Evolutionary conservation across 2,113 vertebrate species (phyloP).

Genomic region (Casuarius casuarius): DNA sequence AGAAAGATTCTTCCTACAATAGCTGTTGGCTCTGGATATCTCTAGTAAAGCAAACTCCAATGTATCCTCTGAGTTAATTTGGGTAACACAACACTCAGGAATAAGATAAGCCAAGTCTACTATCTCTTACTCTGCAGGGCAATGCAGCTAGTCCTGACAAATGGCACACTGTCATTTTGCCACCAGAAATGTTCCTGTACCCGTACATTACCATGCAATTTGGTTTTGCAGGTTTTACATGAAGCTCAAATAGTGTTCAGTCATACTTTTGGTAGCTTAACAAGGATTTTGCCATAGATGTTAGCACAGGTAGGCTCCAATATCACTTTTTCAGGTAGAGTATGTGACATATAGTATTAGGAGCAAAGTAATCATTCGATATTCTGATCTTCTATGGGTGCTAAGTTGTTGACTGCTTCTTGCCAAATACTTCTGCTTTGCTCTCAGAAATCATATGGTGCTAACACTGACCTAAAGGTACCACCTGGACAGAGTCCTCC

Average conservation of each 20-base stretch:
- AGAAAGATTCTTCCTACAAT: not conserved
- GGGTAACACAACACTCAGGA: not conserved
- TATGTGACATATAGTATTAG: not conserved
- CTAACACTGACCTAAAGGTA: not conserved
- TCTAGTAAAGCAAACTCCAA: not conserved
- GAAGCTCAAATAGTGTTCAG: not conserved
- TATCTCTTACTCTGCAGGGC: too few species aligned
- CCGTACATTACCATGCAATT: too few species aligned
- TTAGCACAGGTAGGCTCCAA: not conserved
- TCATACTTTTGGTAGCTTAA: not conserved
- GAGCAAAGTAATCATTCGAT: not conserved
- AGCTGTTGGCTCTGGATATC: not conserved
- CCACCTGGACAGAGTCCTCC: not conserved
- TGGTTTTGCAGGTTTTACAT: not conserved
- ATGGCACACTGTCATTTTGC: not conserved
- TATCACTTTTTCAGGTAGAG: not conserved
- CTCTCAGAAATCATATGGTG: not conserved
- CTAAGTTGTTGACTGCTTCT: not conserved
- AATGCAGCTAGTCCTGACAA: too few species aligned
- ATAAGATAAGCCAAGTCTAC: not conserved
- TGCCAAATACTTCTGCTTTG: not conserved
- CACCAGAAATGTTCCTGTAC: not conserved
- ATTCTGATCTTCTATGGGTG: not conserved
- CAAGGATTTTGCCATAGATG: not conserved
- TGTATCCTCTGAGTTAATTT: not conserved